These are phyloP conservation scores for Belonocnema kinseyi DNA, from an alignment of 1,140 invertebrate species.

Conservation along the genomic window DNA sequence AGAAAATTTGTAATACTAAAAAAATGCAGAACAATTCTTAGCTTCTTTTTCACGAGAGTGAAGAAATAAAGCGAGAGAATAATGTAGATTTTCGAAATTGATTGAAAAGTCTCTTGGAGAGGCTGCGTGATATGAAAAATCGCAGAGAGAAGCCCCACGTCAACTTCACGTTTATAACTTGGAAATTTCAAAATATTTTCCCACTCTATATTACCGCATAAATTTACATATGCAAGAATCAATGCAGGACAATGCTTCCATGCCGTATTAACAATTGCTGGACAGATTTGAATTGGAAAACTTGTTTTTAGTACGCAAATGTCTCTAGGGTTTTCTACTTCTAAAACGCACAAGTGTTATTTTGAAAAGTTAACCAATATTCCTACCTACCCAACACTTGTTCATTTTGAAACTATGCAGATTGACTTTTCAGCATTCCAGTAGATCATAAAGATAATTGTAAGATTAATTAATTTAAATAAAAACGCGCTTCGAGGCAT, in stretches of 20 bases:
- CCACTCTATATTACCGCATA: conserved; percentile 21
- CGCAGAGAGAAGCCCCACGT: conserved; percentile 23
- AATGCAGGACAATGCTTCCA: conserved; percentile 6
- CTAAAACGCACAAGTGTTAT: conserved; percentile 4
- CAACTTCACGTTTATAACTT: conserved; percentile 2
- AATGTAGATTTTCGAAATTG: background rate
- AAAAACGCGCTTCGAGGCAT: background rate
- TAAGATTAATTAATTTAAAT: background rate
- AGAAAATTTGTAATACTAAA: background rate
- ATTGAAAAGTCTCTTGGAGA: background rate
- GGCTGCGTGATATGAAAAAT: conserved; percentile 19
- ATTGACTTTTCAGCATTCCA: background rate
- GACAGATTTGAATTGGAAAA: background rate
- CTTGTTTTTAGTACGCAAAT: background rate
- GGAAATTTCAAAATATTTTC: conserved; percentile 32
- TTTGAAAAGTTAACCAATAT: background rate
- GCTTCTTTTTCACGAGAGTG: too few relatives aligned
- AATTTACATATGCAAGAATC: conserved; percentile 13
- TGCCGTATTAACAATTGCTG: background rate
- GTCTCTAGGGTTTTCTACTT: background rate
- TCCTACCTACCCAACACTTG: conserved; percentile 5
- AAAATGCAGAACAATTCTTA: too few relatives aligned
- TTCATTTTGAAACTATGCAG: background rate
- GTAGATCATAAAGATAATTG: background rate
- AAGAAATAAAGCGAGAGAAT: too few relatives aligned